Evolutionary conservation across 1,140 invertebrate species (phyloP), one percentile per base, ranked within the genome.

Genomic region (Andricus grossulariae): DNA sequence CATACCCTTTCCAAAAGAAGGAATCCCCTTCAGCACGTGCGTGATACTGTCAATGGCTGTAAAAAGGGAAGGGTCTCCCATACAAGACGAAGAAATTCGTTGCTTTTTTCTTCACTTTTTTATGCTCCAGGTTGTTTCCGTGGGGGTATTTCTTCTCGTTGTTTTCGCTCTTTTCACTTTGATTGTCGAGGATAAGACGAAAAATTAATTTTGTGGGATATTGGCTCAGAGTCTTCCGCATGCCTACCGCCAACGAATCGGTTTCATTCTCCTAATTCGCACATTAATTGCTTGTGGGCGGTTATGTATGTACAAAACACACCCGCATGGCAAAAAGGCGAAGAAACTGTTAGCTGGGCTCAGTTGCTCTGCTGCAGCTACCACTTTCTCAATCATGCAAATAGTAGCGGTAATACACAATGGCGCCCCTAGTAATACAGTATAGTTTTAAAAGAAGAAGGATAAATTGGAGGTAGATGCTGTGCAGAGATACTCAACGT

Each of bases 141-240:
- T 79, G 79, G 79, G 80, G 80, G 81, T 79, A 77, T 81, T 85
- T 81, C 77, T 81, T 84, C 81, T 82, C 80, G 79, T 74, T 77
- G 75, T 50, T 76, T 74, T 84, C 80, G 50, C 78, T 80, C 81
- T 84, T 82, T 77, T 79, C 80, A 82, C 79, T 80, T 80, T 84
- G 76, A 82, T 74, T 66, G 73, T 25, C 70, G 49, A 77, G 79
- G 82, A 82, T 78, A 81, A 80, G 83, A 84, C 78, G 83, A 78
- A 84, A 84, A 84, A 84, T 78, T 80, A 80, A 84, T 84, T 84
- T 81, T 66, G 11, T 73, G 72, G 80, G 81, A 82, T 79, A 84
- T 80, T 55, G 79, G 50, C 18, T 52, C 75, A 54, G 51, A 72
- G 45, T 81, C 83, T 84, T 84, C 83, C 83, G 83, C 83, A 81